These are phyloP conservation scores for Carettochelys insculpta DNA, from an alignment of 2,113 vertebrate genomes.

Conservation along the genomic window DNA sequence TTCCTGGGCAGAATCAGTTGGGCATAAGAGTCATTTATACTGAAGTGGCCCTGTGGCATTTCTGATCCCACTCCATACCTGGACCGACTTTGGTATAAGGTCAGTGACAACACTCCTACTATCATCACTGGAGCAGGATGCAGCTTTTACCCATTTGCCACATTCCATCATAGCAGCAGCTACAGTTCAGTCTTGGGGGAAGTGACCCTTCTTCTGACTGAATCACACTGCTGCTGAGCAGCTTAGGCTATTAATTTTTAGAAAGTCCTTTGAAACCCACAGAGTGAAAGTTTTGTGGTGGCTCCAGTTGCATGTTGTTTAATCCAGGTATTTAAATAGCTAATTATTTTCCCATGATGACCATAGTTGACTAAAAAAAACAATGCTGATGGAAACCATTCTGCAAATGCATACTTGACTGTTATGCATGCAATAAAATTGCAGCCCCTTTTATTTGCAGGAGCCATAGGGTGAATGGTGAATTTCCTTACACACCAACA, in stretches of 20 bases:
- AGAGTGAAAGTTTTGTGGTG: background rate
- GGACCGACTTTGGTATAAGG: background rate
- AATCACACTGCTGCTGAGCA: background rate
- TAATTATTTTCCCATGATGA: background rate
- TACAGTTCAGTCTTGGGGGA: background rate
- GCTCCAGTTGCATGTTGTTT: background rate
- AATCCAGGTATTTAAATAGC: background rate
- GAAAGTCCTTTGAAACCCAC: background rate
- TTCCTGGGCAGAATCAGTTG: background rate
- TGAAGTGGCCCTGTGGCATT: background rate
- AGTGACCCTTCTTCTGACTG: background rate
- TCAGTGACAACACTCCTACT: background rate
- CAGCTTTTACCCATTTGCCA: background rate
- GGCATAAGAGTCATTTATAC: background rate
- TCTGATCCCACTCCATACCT: background rate
- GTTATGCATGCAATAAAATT: background rate
- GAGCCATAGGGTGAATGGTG: background rate
- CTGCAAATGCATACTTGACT: background rate
- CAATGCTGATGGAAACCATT: background rate
- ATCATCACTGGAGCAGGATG: background rate
- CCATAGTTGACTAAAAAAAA: background rate
- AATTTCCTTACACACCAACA: background rate
- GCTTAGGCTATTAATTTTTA: background rate
- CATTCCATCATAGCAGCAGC: background rate
- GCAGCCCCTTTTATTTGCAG: background rate